These are phyloP conservation scores for Papilio polytes DNA, from an alignment of 1,140 invertebrate genomes.

Conservation along the genomic window DNA sequence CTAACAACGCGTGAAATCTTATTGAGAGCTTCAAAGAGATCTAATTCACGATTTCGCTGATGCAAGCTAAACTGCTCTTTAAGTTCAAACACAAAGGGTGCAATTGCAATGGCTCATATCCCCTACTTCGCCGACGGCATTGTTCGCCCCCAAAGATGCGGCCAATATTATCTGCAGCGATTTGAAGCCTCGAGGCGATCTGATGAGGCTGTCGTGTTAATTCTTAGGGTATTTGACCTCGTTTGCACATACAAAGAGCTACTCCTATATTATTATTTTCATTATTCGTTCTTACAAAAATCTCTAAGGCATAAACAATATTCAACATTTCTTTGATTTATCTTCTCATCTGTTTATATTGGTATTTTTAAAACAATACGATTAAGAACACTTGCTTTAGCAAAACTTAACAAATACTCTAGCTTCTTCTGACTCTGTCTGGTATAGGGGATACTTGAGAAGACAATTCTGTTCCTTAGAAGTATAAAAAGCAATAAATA, in stretches of 20 bases:
- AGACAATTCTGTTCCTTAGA: background rate
- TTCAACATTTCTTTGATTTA: background rate
- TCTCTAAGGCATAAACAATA: background rate
- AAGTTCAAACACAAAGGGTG: constrained; percentile 40
- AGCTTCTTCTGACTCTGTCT: background rate
- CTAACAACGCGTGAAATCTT: constrained; percentile 79
- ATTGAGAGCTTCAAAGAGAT: constrained; percentile 78
- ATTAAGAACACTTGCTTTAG: background rate
- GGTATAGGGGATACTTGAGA: background rate
- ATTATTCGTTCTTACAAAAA: background rate
- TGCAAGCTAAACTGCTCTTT: constrained; percentile 46
- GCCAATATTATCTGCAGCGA: constrained; percentile 62
- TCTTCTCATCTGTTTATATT: too few species aligned
- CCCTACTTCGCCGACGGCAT: constrained; percentile 45
- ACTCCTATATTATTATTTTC: background rate
- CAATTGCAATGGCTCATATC: constrained; percentile 40
- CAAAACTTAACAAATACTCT: background rate
- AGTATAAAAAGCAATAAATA: constrained; percentile 8
- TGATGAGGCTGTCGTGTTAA: constrained; percentile 63
- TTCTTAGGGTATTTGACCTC: constrained; percentile 46
- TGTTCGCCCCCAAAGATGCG: constrained; percentile 58
- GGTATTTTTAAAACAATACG: background rate
- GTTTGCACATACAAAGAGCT: constrained; percentile 25
- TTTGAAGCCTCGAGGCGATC: constrained; percentile 52
- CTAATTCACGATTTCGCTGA: constrained; percentile 56